These are phyloP conservation scores for Nowickia ferox DNA, from an alignment of 2,888 invertebrate species.

Conservation along the genomic window DNA sequence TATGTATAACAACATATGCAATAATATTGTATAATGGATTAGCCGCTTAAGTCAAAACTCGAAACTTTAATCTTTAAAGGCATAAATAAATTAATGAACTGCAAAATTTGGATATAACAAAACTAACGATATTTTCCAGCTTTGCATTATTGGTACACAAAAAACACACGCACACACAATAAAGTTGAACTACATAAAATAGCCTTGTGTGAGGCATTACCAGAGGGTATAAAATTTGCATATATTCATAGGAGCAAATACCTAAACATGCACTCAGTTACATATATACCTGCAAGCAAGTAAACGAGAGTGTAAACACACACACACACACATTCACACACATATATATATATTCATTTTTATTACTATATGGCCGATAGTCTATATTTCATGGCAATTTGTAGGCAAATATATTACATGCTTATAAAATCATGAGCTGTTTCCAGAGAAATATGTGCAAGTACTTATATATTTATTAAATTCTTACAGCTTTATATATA, in stretches of 20 bases:
- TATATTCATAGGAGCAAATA: not conserved
- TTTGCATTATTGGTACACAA: not conserved
- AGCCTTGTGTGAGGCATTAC: slow-evolving; percentile 64
- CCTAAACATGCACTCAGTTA: slow-evolving; percentile 12
- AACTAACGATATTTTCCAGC: too few relatives aligned
- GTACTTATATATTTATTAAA: not conserved
- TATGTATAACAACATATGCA: too few relatives aligned
- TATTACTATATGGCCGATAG: slow-evolving; percentile 2
- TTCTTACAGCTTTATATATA: too few relatives aligned
- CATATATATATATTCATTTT: not conserved
- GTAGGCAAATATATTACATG: slow-evolving; percentile 46
- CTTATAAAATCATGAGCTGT: slow-evolving; percentile 54
- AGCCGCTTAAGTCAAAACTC: too few relatives aligned
- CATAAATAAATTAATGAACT: too few relatives aligned
- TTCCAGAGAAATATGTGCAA: slow-evolving; percentile 53
- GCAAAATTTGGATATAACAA: too few relatives aligned
- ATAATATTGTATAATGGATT: too few relatives aligned
- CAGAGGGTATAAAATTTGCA: slow-evolving; percentile 30
- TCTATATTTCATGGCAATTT: not conserved
- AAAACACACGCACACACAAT: not conserved
- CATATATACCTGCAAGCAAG: slow-evolving; percentile 20
- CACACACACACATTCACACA: slow-evolving; percentile 7
- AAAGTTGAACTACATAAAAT: slow-evolving; percentile 43
- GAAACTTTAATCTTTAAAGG: too few relatives aligned
- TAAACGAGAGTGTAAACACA: not conserved